phyloP scores from a whole-genome alignment of 2,113 vertebrate species.

The Sander vitreus region DNA sequence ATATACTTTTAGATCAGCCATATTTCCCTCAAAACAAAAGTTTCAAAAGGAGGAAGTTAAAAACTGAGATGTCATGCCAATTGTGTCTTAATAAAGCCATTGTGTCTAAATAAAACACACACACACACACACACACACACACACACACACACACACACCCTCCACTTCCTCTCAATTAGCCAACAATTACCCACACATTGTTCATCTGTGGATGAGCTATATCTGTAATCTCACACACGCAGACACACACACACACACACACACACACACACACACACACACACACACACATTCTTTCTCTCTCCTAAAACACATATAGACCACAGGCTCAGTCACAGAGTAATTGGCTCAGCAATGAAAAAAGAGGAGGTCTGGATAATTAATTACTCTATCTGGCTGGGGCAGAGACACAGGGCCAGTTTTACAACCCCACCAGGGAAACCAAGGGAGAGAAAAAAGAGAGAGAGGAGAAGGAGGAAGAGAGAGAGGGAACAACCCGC shows the following conservation, averaged over 20 bases:
- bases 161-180: no score
- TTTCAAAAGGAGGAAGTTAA: slow-evolving; percentile 3
- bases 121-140: slow-evolving; percentile 13
- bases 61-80: not conserved
- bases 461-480: slow-evolving; percentile 9
- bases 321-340: slow-evolving; percentile 89
- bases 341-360: slow-evolving; percentile 87
- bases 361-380: slow-evolving; percentile 90
- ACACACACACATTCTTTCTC: not conserved
- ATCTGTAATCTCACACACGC: slow-evolving; percentile 89
- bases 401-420: slow-evolving; percentile 89
- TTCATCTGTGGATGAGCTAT: slow-evolving; percentile 85
- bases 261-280: slow-evolving; percentile 9
- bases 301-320: slow-evolving; percentile 85
- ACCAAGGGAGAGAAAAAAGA: slow-evolving; percentile 15
- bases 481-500: slow-evolving; percentile 59
- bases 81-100: slow-evolving; percentile 9
- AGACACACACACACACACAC: slow-evolving; percentile 17
- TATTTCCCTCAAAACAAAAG: not conserved
- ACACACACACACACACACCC: slow-evolving; percentile 14
- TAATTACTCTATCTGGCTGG: slow-evolving; percentile 96
- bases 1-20: slow-evolving; percentile 21
- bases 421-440: slow-evolving; percentile 91
- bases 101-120: slow-evolving; percentile 31
- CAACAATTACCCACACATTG: not conserved